A percentile compares a stretch with the other conserved stretches of the same genome.
These are phyloP conservation scores for Dromius quadrimaculatus DNA, from an alignment of 2,888 invertebrate species.

Conservation along the genomic window DNA sequence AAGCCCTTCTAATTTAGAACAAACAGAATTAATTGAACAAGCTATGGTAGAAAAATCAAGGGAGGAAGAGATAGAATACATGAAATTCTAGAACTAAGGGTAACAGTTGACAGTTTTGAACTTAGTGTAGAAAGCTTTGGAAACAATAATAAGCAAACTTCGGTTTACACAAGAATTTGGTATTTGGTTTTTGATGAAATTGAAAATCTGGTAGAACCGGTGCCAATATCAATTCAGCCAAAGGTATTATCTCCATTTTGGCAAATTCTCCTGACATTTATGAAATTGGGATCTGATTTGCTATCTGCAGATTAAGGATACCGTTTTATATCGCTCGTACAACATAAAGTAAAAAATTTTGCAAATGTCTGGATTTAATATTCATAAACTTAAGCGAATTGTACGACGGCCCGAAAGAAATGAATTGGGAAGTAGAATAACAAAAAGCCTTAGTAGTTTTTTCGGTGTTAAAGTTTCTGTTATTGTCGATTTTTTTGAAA, in stretches of 20 bases:
- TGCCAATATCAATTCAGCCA: neutral
- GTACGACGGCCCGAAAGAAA: conserved; percentile 9
- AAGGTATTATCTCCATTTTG: neutral
- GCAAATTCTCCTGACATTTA: neutral
- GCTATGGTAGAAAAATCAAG: conserved; percentile 7
- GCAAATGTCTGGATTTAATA: neutral
- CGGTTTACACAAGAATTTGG: neutral
- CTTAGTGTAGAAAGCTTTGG: neutral
- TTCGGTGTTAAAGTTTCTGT: neutral
- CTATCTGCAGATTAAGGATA: neutral
- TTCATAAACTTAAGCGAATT: neutral
- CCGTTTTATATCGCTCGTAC: neutral
- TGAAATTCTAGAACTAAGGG: neutral
- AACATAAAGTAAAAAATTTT: neutral
- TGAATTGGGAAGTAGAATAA: neutral
- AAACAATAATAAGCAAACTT: neutral
- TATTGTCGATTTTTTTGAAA: conserved; percentile 5
- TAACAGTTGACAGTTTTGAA: neutral
- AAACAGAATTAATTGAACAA: no score
- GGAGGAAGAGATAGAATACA: neutral
- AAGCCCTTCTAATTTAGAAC: no score
- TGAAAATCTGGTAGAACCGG: neutral
- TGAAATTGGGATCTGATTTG: neutral
- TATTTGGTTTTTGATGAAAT: neutral
- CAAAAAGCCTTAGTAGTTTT: neutral